phyloP scores from a whole-genome alignment of 2,113 vertebrate species.

The Phyllostomus discolor region DNA sequence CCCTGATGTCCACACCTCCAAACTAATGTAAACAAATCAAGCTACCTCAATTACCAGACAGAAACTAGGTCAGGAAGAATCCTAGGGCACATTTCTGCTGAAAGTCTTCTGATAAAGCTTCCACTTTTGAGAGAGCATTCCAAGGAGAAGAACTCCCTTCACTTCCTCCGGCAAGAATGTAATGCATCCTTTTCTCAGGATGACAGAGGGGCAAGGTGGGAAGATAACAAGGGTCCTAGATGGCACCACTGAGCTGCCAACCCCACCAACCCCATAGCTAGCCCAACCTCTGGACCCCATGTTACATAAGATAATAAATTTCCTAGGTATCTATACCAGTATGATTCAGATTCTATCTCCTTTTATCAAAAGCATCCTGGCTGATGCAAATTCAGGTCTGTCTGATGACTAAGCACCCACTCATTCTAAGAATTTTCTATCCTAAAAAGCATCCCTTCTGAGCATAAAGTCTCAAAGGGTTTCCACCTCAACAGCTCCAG shows the following conservation, averaged over 20 bases:
- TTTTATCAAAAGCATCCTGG: not conserved
- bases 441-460: not conserved
- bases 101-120: not conserved
- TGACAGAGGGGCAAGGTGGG: not conserved
- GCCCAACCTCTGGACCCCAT: not conserved
- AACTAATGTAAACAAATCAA: not conserved
- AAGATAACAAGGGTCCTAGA: not conserved
- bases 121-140: not conserved
- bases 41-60: not conserved
- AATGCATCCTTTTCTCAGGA: not conserved
- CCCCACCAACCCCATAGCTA: not conserved
- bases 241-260: not conserved
- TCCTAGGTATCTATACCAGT: not conserved
- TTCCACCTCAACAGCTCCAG: not conserved
- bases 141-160: not conserved
- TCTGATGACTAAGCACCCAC: not conserved
- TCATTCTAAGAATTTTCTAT: not conserved
- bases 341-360: not conserved
- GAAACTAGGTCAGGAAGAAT: not conserved
- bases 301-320: not conserved
- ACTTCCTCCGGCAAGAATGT: not conserved
- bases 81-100: not conserved
- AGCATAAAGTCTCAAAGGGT: not conserved
- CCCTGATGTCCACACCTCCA: accelerated
- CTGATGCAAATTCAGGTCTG: not conserved